These are phyloP conservation scores for Poeciliopsis prolifica DNA, from an alignment of 2,113 vertebrate genomes.

Conservation along the genomic window DNA sequence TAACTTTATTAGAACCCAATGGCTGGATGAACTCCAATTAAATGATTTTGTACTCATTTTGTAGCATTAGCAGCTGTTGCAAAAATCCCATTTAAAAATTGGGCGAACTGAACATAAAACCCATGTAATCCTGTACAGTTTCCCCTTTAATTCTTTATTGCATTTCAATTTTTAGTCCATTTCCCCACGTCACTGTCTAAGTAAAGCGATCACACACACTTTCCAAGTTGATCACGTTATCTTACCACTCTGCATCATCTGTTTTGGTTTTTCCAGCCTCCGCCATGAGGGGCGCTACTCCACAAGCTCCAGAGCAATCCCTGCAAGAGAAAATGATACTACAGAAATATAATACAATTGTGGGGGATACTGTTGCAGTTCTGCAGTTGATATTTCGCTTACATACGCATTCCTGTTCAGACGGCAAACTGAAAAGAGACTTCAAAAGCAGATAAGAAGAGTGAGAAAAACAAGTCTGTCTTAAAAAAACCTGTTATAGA, in stretches of 20 bases:
- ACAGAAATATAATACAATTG: slow-evolving; percentile 54
- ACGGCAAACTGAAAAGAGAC: not conserved
- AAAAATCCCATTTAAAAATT: not conserved
- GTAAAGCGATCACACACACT: no score
- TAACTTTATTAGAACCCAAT: not conserved
- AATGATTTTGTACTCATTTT: not conserved
- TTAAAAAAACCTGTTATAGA: not conserved
- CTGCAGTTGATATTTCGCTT: slow-evolving; percentile 34
- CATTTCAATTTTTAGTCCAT: not conserved
- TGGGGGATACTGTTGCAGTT: slow-evolving; percentile 32
- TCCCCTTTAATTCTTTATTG: not conserved
- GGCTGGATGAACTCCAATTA: not conserved
- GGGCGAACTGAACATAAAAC: not conserved
- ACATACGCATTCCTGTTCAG: slow-evolving; percentile 8
- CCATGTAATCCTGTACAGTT: not conserved
- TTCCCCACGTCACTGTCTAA: not conserved
- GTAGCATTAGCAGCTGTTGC: not conserved
- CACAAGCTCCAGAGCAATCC: slow-evolving; percentile 10
- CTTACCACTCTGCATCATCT: slow-evolving; percentile 2
- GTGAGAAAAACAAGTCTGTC: not conserved
- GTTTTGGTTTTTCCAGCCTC: slow-evolving; percentile 47
- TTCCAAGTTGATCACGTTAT: not conserved
- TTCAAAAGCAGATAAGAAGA: slow-evolving; percentile 17
- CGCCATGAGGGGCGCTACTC: slow-evolving; percentile 56
- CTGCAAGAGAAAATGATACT: slow-evolving; percentile 9